phyloP scores from a whole-genome alignment of 2,888 invertebrate genomes.

The Ophion costatus region DNA sequence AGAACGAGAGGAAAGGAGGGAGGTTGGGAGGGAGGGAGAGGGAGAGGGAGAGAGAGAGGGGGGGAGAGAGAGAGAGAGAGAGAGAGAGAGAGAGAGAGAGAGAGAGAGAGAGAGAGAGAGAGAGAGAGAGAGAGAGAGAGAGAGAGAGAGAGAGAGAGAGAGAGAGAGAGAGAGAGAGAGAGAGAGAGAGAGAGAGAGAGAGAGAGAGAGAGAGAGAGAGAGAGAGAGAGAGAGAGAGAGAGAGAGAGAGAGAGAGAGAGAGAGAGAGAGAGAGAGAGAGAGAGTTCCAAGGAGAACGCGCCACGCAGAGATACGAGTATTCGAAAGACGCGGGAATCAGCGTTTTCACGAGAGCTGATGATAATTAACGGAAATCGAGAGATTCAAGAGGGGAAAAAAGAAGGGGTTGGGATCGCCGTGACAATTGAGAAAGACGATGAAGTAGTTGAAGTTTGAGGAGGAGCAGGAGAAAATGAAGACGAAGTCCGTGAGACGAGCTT shows the following conservation, averaged over 20 bases:
- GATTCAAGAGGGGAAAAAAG: conserved; percentile 12
- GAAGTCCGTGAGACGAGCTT: conserved; percentile 31
- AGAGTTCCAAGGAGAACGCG: conserved; percentile 21
- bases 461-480: conserved; percentile 34
- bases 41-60: not conserved
- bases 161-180: no score
- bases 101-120: conserved; percentile 12
- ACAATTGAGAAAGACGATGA: conserved; percentile 41
- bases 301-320: conserved; percentile 24
- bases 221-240: no score
- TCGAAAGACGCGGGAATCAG: conserved; percentile 55
- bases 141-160: not conserved
- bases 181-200: conserved; percentile 3
- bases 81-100: no score
- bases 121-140: conserved; percentile 20
- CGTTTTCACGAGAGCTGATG: conserved; percentile 60
- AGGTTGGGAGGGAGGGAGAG: no score
- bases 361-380: conserved; percentile 59
- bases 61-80: no score
- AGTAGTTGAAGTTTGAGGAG: conserved; percentile 36
- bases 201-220: not conserved
- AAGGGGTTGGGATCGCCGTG: conserved; percentile 16
- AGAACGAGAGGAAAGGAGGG: no score
- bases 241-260: no score
- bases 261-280: conserved; percentile 9